Evolutionary conservation across 2,113 vertebrate species (phyloP), one percentile per base, ranked within the genome.

Genomic region (Telmatochromis sp.): DNA sequence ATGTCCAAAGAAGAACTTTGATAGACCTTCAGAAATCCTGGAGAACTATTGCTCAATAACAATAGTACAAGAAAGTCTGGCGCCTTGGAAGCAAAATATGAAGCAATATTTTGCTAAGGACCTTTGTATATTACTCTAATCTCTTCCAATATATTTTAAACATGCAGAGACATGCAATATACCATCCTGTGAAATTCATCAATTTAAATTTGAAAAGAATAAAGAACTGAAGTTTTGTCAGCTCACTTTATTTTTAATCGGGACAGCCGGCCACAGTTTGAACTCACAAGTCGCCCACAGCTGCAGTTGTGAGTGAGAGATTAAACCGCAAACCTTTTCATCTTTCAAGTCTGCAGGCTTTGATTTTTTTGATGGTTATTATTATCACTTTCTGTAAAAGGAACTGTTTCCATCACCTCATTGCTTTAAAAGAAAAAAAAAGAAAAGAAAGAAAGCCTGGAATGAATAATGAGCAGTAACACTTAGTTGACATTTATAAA

Each of bases 401-500:
- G 79, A 68, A 45, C 51, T 47, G 7, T 54, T 51, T 87, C 71
- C 9, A 81, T 81, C 57, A 84, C 15, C 12, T 14, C 19, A 15
- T 84, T 57, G 51, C 57, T 79, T 5, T 2, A 21, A 60, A 63
- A 33, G 5, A 11, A 15, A 15, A 26, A 26, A 28, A 11, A 63
- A 11, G 1, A 3, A 9, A 33, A 10, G 9, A 60, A 86, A 65
- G 19, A 37, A 37, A 65, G 33, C 45, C 45, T 19, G 10, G 40
- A 23, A 84, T 89, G 58, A 91, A 87, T 91, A 94, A 90, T 40
- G 71, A 80, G 45, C 19, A 82, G 63, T 50, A 91, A 87, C 63
- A 65, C 68, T 91, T 42, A 9, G 82, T 82, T 82, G 83, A 84
- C 75, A 71, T 91, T 87, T 84, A 80, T 92, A 68, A 87, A 93